Percentiles rank a stretch among this genome's conserved stretches.
phyloP scores from a whole-genome alignment of 1,140 invertebrate species.

The Linepithema humile region DNA sequence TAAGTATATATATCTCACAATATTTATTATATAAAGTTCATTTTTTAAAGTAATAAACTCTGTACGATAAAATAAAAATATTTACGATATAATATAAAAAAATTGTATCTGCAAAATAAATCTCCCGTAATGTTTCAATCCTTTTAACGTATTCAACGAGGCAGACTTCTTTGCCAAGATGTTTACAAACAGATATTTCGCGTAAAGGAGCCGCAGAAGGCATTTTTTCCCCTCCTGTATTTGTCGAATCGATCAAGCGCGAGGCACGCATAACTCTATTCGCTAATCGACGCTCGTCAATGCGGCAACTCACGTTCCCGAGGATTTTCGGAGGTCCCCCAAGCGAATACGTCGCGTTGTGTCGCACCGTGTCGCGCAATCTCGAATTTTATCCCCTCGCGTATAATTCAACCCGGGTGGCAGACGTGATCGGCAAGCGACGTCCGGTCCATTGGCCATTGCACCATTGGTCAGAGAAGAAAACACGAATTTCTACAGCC shows the following conservation, averaged over 20 bases:
- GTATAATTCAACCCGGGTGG: conserved; percentile 51
- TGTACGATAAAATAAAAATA: conserved; percentile 5
- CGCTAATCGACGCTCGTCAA: conserved; percentile 54
- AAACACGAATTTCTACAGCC: conserved; percentile 32
- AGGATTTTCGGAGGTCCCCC: conserved; percentile 52
- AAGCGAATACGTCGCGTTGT: neutral
- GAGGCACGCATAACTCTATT: conserved; percentile 28
- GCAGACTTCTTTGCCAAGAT: neutral
- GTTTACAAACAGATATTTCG: conserved; percentile 7
- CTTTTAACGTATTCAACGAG: neutral
- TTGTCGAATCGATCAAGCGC: conserved; percentile 37
- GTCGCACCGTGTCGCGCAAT: conserved; percentile 24
- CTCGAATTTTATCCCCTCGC: conserved; percentile 51
- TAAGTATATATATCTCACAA: neutral
- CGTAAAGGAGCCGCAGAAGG: neutral
- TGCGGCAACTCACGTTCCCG: conserved; percentile 28
- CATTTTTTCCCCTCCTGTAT: neutral
- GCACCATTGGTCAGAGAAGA: conserved; percentile 24
- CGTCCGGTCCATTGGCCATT: conserved; percentile 50
- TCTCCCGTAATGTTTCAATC: too few relatives aligned
- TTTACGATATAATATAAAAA: too few relatives aligned
- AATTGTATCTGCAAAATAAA: too few relatives aligned
- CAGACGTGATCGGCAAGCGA: conserved; percentile 57
- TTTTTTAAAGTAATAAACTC: neutral
- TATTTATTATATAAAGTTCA: neutral